Percentiles rank a stretch among this genome's conserved stretches.
phyloP scores from a whole-genome alignment of 2,797 vertebrate species.

The Gouania willdenowi region DNA sequence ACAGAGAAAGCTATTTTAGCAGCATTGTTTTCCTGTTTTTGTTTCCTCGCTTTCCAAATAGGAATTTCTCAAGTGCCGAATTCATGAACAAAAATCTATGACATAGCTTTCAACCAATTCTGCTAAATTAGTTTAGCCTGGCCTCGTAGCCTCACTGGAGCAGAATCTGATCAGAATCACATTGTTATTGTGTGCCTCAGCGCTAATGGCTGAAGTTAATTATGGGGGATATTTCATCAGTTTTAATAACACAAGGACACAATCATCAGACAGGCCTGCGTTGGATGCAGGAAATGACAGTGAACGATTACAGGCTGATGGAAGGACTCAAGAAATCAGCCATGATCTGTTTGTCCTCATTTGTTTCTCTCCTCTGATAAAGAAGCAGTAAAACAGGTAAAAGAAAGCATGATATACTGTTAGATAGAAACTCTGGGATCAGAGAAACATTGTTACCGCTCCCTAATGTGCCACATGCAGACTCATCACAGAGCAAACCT shows the following conservation, averaged over 20 bases:
- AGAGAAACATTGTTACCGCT: too few relatives aligned
- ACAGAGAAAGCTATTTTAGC: slow-evolving; percentile 13
- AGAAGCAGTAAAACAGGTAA: not conserved
- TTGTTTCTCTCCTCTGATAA: slow-evolving; percentile 26
- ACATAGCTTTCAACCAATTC: slow-evolving; percentile 70
- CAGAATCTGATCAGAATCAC: slow-evolving; percentile 68
- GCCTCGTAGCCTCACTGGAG: slow-evolving; percentile 66
- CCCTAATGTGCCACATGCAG: not conserved
- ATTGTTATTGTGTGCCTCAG: slow-evolving; percentile 51
- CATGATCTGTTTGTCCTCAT: slow-evolving; percentile 41
- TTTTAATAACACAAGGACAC: slow-evolving; percentile 48
- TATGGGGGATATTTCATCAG: slow-evolving; percentile 61
- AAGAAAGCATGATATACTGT: not conserved
- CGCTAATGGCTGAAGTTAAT: slow-evolving; percentile 69
- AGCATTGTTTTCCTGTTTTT: slow-evolving; percentile 14
- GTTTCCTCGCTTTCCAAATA: slow-evolving; percentile 22
- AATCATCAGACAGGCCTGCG: slow-evolving; percentile 8
- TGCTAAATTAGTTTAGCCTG: slow-evolving; percentile 67
- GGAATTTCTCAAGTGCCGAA: slow-evolving; percentile 36
- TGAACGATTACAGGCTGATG: slow-evolving; percentile 33
- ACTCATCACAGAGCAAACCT: slow-evolving; percentile 6
- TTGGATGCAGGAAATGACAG: slow-evolving; percentile 43
- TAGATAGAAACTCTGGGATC: too few relatives aligned
- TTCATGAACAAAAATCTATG: slow-evolving; percentile 49
- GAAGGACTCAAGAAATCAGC: slow-evolving; percentile 40